Evolutionary conservation across 2,888 invertebrate genomes (phyloP).

Genomic region (Papilio protenor): DNA sequence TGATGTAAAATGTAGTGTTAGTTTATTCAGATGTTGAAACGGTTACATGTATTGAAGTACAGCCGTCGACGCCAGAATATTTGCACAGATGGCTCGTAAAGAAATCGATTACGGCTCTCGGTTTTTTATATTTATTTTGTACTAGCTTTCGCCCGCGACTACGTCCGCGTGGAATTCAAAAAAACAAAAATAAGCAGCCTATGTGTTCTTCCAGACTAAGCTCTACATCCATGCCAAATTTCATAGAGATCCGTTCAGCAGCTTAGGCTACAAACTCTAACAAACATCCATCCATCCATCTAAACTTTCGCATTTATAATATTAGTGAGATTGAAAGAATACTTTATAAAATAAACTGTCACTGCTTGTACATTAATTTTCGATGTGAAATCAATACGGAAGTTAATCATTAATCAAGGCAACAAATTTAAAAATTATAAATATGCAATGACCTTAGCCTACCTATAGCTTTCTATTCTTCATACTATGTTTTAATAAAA

Average conservation of each 20-base stretch:
- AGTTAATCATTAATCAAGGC: neutral
- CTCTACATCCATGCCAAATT: no score
- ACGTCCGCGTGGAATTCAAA: no score
- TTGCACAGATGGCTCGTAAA: conserved; percentile 34
- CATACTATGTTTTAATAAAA: conserved; percentile 1
- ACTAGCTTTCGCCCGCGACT: no score
- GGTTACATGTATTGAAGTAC: conserved; percentile 37
- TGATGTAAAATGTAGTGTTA: conserved; percentile 19
- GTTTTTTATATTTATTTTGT: neutral
- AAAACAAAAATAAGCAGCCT: no score
- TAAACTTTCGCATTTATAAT: no score
- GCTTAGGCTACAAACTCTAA: no score
- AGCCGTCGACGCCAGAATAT: conserved; percentile 35
- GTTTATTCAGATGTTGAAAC: conserved; percentile 33
- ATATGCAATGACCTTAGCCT: no score
- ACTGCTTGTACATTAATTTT: neutral
- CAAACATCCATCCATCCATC: no score
- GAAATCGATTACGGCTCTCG: conserved; percentile 14
- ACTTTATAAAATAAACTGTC: neutral
- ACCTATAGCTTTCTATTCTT: neutral
- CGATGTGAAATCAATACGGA: neutral
- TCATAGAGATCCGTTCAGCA: no score
- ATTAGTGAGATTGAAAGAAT: neutral
- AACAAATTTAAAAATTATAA: no score
- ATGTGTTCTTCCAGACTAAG: no score